Conservation (phyloP, 2,888 invertebrate species). For the Neocrepidodera transversa region DNA sequence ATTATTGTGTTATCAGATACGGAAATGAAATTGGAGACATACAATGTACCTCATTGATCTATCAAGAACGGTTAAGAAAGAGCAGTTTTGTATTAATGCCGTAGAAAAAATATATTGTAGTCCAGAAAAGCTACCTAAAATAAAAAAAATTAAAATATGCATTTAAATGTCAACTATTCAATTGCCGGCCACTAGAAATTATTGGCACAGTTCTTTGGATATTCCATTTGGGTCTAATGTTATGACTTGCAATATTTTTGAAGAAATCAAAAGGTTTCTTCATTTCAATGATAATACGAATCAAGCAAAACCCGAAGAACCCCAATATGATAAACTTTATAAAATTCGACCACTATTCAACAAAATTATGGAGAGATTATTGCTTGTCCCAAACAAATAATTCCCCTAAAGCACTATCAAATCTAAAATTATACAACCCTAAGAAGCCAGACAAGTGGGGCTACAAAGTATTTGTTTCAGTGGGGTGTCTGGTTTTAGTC, state of each 20-base stretch:
- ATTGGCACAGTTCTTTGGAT: constrained; percentile 21
- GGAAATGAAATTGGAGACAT: background rate
- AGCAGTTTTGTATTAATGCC: too few species aligned
- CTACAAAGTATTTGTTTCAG: constrained; percentile 14
- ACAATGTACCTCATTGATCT: background rate
- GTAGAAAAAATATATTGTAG: too few species aligned
- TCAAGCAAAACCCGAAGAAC: background rate
- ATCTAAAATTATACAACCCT: too few species aligned
- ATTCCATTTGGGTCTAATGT: constrained; percentile 11
- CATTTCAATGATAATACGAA: constrained; percentile 21
- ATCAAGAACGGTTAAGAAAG: background rate
- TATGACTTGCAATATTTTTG: constrained; percentile 26
- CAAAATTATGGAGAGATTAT: constrained; percentile 6
- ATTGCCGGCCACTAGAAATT: constrained; percentile 18
- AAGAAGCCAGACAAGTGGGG: constrained; percentile 26
- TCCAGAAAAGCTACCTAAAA: too few species aligned
- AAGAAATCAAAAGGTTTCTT: constrained; percentile 30
- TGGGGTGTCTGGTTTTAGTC: background rate
- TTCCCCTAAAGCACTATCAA: constrained; percentile 23
- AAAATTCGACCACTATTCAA: constrained; percentile 12
- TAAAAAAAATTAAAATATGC: background rate
- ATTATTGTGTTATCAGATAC: too few species aligned
- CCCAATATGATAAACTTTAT: constrained; percentile 19
- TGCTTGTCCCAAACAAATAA: constrained; percentile 21
- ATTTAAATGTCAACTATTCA: constrained; percentile 18